Evolutionary conservation across 1,140 invertebrate species (phyloP), one percentile per base, ranked within the genome.

Genomic region (Danaus plexippus): DNA sequence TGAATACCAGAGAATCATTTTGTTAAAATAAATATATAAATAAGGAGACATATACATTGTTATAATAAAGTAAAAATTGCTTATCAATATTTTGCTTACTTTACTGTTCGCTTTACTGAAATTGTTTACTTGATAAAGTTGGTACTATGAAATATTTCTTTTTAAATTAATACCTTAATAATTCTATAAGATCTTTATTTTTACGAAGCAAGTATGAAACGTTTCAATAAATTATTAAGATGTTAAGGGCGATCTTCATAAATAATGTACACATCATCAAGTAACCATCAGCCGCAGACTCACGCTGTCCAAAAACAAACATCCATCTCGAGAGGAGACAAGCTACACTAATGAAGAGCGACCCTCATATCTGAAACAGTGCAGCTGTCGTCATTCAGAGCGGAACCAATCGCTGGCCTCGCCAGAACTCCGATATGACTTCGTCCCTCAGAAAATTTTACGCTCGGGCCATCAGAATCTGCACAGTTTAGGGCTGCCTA

Each of bases 341-440:
- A 84, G 83, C 77, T 77, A 67, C 71, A 73, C 77, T 86, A 86
- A 86, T 84, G 83, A 86, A 86, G 75, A 80, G 76, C 69, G 67
- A 71, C 78, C 72, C 80, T 76, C 61, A 74, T 73, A 71, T 83
- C 77, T 80, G 82, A 84, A 86, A 82, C 63, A 59, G 73, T 78
- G 77, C 83, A 87, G 81, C 81, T 87, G 83, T 81, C 68, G 71
- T 64, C 72, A 77, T 84, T 68, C 70, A 74, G 74, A 78, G 78
- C 80, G 78, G 75, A 83, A 83, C 83, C 77, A 77, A 86, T 86
- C 71, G 73, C 63, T 50, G 32, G 59, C 49, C 61, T 74, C 73
- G 71, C 70, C 59, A 58, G 52, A 57, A 45, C 57, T 71, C 67
- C 67, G 59, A 56, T 22, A 61, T 77, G 69, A 70, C 71, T 73